Evolutionary conservation across 1,140 invertebrate species (phyloP), one percentile per base, ranked within the genome.

Genomic region (Zaprionus taronus): DNA sequence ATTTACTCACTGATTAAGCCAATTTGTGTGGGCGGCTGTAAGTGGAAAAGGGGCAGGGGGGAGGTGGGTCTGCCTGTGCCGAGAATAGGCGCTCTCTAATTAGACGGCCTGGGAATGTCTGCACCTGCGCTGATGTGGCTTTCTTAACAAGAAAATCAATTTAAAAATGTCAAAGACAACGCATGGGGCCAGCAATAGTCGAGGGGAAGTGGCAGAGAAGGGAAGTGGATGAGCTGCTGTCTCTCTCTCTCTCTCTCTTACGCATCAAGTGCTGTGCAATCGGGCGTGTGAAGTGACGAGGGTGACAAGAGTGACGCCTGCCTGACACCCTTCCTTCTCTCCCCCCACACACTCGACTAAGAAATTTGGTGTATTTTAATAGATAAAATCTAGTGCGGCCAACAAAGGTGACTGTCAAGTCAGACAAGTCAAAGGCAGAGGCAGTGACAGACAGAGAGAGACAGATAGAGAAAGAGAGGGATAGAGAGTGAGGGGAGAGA

Each of bases 91-190:
- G 11, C 38, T 28, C 36, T 64, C 51, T 84, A 89, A 87, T 87
- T 87, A 84, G 65, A 69, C 62, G 65, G 71, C 81, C 71, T 89
- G 85, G 73, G 84, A 89, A 84, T 72, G 47, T 60, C 80, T 71
- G 77, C 85, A 89, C 84, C 85, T 89, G 85, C 83, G 81, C 79
- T 84, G 81, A 84, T 84, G 84, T 90, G 85, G 81, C 84, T 78
- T 75, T 65, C 72, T 61, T 41, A 68, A 41, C 51, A 55, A 66
- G 73, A 79, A 90, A 89, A 89, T 87, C 83, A 83, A 83, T 87
- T 87, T 83, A 71, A 89, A 89, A 87, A 74, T 83, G 78, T 80
- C 82, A 85, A 85, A 84, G 82, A 78, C 73, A 60, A 71, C 41
- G 53, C n/a, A 38, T 28, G 22, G 15, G 41, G n/a, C 58, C 28